Evolutionary conservation across 2,797 vertebrate genomes (phyloP).

Genomic region (Phyllotis vaccarum): DNA sequence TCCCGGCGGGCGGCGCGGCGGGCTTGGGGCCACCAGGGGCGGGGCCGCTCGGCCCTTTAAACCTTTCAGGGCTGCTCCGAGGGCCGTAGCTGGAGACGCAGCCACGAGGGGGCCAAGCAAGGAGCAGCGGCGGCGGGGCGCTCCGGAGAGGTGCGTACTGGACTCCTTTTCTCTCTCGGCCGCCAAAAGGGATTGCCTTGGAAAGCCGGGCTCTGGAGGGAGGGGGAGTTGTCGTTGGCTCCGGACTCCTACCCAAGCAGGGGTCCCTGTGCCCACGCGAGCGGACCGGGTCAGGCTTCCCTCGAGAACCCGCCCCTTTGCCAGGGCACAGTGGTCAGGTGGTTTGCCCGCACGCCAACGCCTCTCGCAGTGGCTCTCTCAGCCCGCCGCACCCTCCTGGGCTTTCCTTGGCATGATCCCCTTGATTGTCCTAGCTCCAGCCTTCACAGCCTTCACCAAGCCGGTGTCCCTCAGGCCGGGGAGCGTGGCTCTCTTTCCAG

Average conservation of each 20-base stretch:
- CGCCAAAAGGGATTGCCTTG: background rate
- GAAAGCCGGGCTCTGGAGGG: background rate
- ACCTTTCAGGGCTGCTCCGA: conserved; percentile 74
- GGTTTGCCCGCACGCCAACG: background rate
- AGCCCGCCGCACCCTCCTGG: background rate
- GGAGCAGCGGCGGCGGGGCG: background rate
- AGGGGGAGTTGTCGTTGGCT: background rate
- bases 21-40: conserved; percentile 69
- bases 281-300: conserved; percentile 10
- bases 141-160: conserved; percentile 70
- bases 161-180: background rate
- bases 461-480: background rate
- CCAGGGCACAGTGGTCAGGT: conserved; percentile 28
- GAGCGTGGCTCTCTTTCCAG: conserved; percentile 33
- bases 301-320: conserved; percentile 50
- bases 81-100: conserved; percentile 63
- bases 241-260: background rate
- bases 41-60: conserved; percentile 83
- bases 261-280: conserved; percentile 16
- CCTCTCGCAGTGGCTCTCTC: background rate
- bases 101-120: conserved; percentile 65
- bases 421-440: conserved; percentile 1
- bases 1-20: conserved; percentile 75
- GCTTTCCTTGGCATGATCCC: conserved; percentile 35
- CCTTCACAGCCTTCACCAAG: conserved; percentile 5